Conservation (phyloP, 2,888 invertebrate species). For the Tiliacea citrago region DNA sequence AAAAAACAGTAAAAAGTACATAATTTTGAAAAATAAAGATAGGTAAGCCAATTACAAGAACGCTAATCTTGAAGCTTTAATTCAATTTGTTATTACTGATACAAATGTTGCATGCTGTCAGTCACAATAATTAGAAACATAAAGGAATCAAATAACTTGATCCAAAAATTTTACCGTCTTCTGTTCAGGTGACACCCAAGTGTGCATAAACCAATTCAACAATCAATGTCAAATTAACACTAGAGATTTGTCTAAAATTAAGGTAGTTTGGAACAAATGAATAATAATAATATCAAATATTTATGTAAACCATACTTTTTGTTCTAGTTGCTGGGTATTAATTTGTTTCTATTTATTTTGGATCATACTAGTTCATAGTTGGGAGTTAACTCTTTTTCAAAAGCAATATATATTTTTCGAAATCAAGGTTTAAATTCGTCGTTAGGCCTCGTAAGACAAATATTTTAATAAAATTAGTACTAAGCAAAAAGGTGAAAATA, state of each 20-base stretch:
- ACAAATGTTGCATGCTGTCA: slow-evolving; percentile 87
- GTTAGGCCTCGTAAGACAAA: background rate
- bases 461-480: slow-evolving; percentile 49
- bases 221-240: slow-evolving; percentile 75
- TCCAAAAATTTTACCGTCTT: slow-evolving; percentile 88
- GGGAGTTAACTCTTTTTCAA: background rate
- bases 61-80: slow-evolving; percentile 82
- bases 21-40: slow-evolving; percentile 83
- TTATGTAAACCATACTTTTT: slow-evolving; percentile 68
- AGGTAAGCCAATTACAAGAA: slow-evolving; percentile 86
- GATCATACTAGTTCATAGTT: background rate
- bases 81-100: slow-evolving; percentile 80
- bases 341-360: slow-evolving; percentile 31
- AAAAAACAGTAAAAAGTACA: slow-evolving; percentile 68
- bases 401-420: background rate
- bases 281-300: slow-evolving; percentile 24
- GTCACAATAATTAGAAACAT: slow-evolving; percentile 86
- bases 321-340: slow-evolving; percentile 46
- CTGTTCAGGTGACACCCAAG: slow-evolving; percentile 88
- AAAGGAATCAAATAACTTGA: slow-evolving; percentile 78
- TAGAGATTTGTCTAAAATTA: slow-evolving; percentile 35
- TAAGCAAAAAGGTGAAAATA: slow-evolving; percentile 26
- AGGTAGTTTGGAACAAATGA: slow-evolving; percentile 10
- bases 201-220: slow-evolving; percentile 86
- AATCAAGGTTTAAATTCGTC: background rate